phyloP scores from a whole-genome alignment of 1,140 invertebrate genomes.

The Trachymyrmex septentrionalis region DNA sequence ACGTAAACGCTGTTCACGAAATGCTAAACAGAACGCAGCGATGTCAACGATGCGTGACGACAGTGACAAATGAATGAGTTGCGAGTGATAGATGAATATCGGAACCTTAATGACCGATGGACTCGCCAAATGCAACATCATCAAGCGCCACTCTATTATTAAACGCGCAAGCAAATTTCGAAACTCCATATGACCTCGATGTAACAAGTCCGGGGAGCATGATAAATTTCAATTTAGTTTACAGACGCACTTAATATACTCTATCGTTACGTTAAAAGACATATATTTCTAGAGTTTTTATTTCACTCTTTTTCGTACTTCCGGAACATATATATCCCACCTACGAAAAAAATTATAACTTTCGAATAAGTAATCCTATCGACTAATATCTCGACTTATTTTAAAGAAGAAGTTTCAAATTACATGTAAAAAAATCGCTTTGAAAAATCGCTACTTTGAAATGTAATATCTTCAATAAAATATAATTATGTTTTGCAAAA shows the following conservation, averaged over 20 bases:
- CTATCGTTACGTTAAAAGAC: not conserved
- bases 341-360: too few species aligned
- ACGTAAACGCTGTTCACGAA: slow-evolving; percentile 54
- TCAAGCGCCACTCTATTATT: slow-evolving; percentile 28
- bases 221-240: slow-evolving; percentile 3
- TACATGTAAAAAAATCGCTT: too few species aligned
- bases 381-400: too few species aligned
- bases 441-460: too few species aligned
- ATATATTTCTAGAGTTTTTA: not conserved
- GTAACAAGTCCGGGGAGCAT: not conserved
- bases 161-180: slow-evolving; percentile 26
- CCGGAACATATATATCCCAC: too few species aligned
- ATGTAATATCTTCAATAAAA: too few species aligned
- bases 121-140: slow-evolving; percentile 53
- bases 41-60: slow-evolving; percentile 51
- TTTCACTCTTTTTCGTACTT: too few species aligned
- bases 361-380: too few species aligned
- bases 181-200: not conserved
- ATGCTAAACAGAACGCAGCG: slow-evolving; percentile 47
- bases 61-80: slow-evolving; percentile 58
- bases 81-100: slow-evolving; percentile 56
- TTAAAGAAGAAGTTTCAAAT: too few species aligned
- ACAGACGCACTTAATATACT: not conserved
- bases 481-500: too few species aligned
- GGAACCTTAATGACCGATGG: slow-evolving; percentile 31